Conservation (phyloP, 2,113 vertebrate genomes). For the Amblyopsis rosae region DNA sequence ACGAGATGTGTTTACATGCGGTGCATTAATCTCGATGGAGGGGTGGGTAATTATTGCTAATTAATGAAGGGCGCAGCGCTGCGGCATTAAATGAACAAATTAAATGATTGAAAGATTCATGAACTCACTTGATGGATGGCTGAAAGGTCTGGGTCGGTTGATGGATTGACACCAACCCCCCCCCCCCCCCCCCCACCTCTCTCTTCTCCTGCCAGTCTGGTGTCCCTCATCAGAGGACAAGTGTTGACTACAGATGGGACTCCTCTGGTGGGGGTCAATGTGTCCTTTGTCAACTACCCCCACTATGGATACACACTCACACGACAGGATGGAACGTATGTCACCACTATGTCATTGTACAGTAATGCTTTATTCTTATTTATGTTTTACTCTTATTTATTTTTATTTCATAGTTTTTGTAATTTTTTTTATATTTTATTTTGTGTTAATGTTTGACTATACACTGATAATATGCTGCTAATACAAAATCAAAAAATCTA, state of each 20-base stretch:
- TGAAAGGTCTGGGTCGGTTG: conserved; percentile 30
- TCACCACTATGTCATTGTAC: background rate
- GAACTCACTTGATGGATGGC: conserved; percentile 59
- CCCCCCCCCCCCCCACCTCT: conserved; percentile 30
- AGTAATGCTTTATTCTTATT: no score
- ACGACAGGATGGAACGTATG: conserved; percentile 95
- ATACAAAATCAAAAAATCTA: no score
- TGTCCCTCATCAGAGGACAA: conserved; percentile 96
- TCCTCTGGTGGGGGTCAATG: conserved; percentile 95
- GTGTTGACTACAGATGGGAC: conserved; percentile 97
- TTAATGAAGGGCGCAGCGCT: conserved; percentile 58
- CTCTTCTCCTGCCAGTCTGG: conserved; percentile 82
- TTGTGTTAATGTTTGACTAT: no score
- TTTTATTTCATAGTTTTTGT: no score
- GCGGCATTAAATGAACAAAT: conserved; percentile 54
- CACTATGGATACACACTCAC: conserved; percentile 97
- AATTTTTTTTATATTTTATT: no score
- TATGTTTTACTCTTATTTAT: no score
- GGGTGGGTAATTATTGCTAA: conserved; percentile 62
- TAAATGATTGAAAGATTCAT: conserved; percentile 62
- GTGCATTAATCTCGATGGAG: conserved; percentile 41
- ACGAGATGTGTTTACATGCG: conserved; percentile 58
- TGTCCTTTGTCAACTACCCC: conserved; percentile 98
- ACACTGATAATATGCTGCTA: no score
- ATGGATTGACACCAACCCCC: conserved; percentile 29